These are phyloP conservation scores for Gasterosteus nipponicus DNA, from an alignment of 2,113 vertebrate genomes.

Conservation along the genomic window DNA sequence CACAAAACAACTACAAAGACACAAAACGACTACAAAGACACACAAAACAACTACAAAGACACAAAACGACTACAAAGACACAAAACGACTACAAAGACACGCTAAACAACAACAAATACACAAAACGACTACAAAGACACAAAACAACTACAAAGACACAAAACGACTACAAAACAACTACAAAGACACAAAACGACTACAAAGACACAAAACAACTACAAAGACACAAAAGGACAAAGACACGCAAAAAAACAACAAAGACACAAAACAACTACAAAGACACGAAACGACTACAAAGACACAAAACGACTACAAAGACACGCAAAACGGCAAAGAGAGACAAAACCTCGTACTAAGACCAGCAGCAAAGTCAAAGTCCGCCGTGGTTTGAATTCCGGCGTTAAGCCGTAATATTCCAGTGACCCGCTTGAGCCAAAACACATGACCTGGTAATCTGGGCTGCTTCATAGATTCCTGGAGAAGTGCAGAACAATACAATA, in stretches of 20 bases:
- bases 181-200: background rate
- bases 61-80: too few relatives aligned
- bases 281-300: background rate
- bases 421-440: conserved; percentile 63
- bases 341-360: too few relatives aligned
- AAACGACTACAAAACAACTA: too few relatives aligned
- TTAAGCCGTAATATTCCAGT: conserved; percentile 46
- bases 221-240: background rate
- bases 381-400: conserved; percentile 40
- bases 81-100: too few relatives aligned
- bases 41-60: background rate
- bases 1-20: too few relatives aligned
- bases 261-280: background rate
- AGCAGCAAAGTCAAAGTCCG: background rate
- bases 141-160: too few relatives aligned
- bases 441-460: conserved; percentile 69
- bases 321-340: too few relatives aligned
- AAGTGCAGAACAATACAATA: conserved; percentile 45
- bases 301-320: too few relatives aligned
- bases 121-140: too few relatives aligned
- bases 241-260: background rate
- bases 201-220: background rate
- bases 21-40: too few relatives aligned
- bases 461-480: conserved; percentile 45
- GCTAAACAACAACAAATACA: too few relatives aligned